A percentile compares a stretch with the other conserved stretches of the same genome.
These are phyloP conservation scores for Epinotia demarniana DNA, from an alignment of 2,888 invertebrate genomes.

Conservation along the genomic window DNA sequence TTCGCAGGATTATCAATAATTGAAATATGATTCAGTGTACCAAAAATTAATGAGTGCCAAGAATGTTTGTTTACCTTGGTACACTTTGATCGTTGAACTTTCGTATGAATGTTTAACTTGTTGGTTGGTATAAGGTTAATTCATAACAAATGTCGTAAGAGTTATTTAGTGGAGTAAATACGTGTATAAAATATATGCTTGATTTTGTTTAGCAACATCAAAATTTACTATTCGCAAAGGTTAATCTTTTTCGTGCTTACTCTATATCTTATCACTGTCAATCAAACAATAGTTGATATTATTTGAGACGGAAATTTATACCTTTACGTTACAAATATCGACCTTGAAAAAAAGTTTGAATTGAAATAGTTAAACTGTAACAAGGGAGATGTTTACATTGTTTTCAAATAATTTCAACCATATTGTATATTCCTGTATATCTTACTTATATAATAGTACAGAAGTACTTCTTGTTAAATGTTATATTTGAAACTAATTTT, in stretches of 20 bases:
- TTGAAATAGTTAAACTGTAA: not conserved
- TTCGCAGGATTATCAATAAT: not conserved
- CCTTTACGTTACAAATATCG: not conserved
- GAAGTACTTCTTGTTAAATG: not conserved
- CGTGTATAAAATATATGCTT: not conserved
- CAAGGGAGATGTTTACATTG: not conserved
- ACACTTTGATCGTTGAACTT: not conserved
- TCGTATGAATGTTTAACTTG: not conserved
- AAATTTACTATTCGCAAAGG: not conserved
- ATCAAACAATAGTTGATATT: not conserved
- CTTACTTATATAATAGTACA: not conserved
- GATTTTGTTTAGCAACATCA: not conserved
- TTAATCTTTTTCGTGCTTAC: not conserved
- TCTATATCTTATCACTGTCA: not conserved
- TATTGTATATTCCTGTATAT: not conserved
- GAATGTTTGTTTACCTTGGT: not conserved
- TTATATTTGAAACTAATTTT: conserved; percentile 30
- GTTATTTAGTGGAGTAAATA: conserved; percentile 9
- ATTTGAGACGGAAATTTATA: not conserved
- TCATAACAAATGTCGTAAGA: conserved; percentile 14
- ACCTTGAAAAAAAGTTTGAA: not conserved
- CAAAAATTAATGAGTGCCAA: not conserved
- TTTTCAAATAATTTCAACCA: not conserved
- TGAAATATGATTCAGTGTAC: not conserved
- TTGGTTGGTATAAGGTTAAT: conserved; percentile 7